Evolutionary conservation across 2,797 vertebrate species (phyloP).

Genomic region (Anniella stebbinsi): DNA sequence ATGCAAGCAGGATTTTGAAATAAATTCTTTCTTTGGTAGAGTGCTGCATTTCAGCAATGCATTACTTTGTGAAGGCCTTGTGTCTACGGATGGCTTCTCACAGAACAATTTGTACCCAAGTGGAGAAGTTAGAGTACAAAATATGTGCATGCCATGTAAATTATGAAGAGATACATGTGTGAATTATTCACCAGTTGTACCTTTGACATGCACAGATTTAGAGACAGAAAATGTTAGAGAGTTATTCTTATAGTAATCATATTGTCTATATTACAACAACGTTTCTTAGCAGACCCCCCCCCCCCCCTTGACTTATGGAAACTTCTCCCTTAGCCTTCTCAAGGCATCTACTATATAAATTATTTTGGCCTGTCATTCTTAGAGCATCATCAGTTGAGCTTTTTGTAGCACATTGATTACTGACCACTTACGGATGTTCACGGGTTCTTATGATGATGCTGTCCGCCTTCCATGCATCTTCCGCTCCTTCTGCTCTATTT

Average conservation of each 20-base stretch:
- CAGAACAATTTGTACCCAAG: background rate
- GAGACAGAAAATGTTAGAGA: background rate
- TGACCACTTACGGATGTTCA: too few species aligned
- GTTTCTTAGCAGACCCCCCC: background rate
- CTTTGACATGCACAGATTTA: constrained; percentile 2
- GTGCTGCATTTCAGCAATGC: background rate
- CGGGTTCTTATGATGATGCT: too few species aligned
- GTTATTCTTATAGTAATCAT: background rate
- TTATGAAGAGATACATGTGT: background rate
- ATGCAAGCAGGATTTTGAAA: background rate
- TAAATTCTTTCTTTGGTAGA: constrained; percentile 37
- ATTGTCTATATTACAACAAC: background rate
- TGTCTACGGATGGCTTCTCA: background rate
- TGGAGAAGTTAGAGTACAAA: background rate
- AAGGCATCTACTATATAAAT: background rate
- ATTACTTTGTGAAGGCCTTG: background rate
- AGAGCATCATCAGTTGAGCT: too few species aligned
- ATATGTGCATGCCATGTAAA: background rate
- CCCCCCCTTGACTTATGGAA: background rate
- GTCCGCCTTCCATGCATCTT: too few species aligned
- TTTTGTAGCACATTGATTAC: too few species aligned
- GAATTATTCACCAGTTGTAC: background rate
- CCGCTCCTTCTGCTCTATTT: too few species aligned
- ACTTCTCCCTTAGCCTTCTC: background rate
- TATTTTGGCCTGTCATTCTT: background rate